A percentile compares a stretch with the other conserved stretches of the same genome.
These are phyloP conservation scores for Bombyx mori DNA, from an alignment of 1,140 invertebrate genomes.

Conservation along the genomic window ASM3026992v2 NC_085113.1:9173001-9173500, in stretches of 20 bases:
- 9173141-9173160: constrained; percentile 43
- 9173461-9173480: constrained; percentile 45
- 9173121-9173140: constrained; percentile 51
- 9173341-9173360: constrained; percentile 50
- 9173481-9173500: constrained; percentile 42
- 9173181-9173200: constrained; percentile 64
- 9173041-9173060: too few species aligned
- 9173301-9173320: neutral
- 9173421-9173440: constrained; percentile 70
- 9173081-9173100: too few species aligned
- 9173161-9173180: constrained; percentile 52
- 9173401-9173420: constrained; percentile 68
- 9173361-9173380: constrained; percentile 64
- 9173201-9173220: constrained; percentile 65
- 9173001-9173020: too few species aligned
- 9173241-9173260: neutral
- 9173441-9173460: constrained; percentile 70
- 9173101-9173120: constrained; percentile 24
- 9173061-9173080: too few species aligned
- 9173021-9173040: too few species aligned
- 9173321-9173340: neutral
- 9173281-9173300: neutral
- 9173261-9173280: neutral
- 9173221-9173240: constrained; percentile 34
- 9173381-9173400: constrained; percentile 65